Evolutionary conservation across 2,113 vertebrate species (phyloP).

Genomic region (Orientallactaga bullata): DNA sequence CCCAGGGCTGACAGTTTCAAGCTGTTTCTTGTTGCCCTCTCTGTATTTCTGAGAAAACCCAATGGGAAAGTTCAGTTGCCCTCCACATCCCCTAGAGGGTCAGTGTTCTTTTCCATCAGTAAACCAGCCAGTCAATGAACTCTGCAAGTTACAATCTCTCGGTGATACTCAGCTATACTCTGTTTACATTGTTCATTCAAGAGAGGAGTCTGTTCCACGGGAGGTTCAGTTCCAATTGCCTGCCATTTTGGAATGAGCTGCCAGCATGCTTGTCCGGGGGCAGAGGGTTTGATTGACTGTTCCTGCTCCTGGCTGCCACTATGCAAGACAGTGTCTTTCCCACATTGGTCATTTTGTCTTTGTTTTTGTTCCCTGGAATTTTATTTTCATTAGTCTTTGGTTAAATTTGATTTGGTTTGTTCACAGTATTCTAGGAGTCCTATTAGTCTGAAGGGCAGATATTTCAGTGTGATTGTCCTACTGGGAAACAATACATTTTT

Average conservation of each 20-base stretch:
- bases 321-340: slow-evolving; percentile 69
- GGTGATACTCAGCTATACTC: slow-evolving; percentile 76
- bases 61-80: slow-evolving; percentile 74
- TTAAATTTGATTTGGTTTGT: slow-evolving; percentile 76
- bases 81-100: slow-evolving; percentile 76
- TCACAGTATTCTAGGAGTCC: slow-evolving; percentile 70
- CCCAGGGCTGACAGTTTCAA: slow-evolving; percentile 78
- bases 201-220: slow-evolving; percentile 83
- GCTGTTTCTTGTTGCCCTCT: slow-evolving; percentile 71
- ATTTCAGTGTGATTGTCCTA: slow-evolving; percentile 56
- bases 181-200: slow-evolving; percentile 86
- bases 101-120: slow-evolving; percentile 78
- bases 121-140: slow-evolving; percentile 74
- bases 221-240: slow-evolving; percentile 31
- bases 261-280: slow-evolving; percentile 90
- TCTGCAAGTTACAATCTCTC: slow-evolving; percentile 79
- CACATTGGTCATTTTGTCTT: slow-evolving; percentile 67
- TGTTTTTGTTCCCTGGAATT: slow-evolving; percentile 73
- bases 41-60: slow-evolving; percentile 76
- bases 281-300: slow-evolving; percentile 83
- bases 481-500: slow-evolving; percentile 39
- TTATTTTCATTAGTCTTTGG: slow-evolving; percentile 68
- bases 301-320: slow-evolving; percentile 65
- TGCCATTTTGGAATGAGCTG: slow-evolving; percentile 84
- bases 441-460: slow-evolving; percentile 58